Evolutionary conservation across 2,888 invertebrate genomes (phyloP).

Genomic region (Drosophila longiperda): DNA sequence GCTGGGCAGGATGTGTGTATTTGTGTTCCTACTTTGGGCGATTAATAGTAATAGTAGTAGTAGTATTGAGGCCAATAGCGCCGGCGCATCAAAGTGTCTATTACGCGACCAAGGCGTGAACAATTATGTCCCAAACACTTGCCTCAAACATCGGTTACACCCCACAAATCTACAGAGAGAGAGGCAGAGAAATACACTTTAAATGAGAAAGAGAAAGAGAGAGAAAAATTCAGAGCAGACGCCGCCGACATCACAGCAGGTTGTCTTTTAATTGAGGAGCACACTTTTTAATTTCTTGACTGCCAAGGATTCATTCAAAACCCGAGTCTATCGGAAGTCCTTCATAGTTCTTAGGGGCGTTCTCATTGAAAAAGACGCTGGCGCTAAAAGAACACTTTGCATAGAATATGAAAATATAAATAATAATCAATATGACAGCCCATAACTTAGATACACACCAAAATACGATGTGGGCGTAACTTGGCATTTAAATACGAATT

Average conservation of each 20-base stretch:
- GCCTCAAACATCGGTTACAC: slow-evolving; percentile 67
- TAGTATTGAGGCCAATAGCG: slow-evolving; percentile 17
- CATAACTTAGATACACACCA: not conserved
- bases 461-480: not conserved
- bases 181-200: slow-evolving; percentile 10
- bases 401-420: slow-evolving; percentile 9
- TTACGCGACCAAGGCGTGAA: slow-evolving; percentile 73
- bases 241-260: slow-evolving; percentile 67
- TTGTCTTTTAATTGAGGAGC: slow-evolving; percentile 69
- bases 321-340: not conserved
- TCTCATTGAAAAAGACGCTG: not conserved
- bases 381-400: slow-evolving; percentile 24
- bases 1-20: slow-evolving; percentile 52
- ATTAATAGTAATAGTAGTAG: slow-evolving; percentile 53
- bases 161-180: slow-evolving; percentile 1
- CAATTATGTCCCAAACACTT: slow-evolving; percentile 75
- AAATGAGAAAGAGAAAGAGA: not conserved
- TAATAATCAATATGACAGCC: not conserved
- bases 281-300: slow-evolving; percentile 23
- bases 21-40: slow-evolving; percentile 13
- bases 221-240: slow-evolving; percentile 54
- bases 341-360: slow-evolving; percentile 1
- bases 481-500: not conserved
- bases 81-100: slow-evolving; percentile 67
- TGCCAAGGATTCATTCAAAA: slow-evolving; percentile 60